A percentile compares a stretch with the other conserved stretches of the same genome.
phyloP scores from a whole-genome alignment of 2,888 invertebrate species.

The Ectropis crepuscularia region DNA sequence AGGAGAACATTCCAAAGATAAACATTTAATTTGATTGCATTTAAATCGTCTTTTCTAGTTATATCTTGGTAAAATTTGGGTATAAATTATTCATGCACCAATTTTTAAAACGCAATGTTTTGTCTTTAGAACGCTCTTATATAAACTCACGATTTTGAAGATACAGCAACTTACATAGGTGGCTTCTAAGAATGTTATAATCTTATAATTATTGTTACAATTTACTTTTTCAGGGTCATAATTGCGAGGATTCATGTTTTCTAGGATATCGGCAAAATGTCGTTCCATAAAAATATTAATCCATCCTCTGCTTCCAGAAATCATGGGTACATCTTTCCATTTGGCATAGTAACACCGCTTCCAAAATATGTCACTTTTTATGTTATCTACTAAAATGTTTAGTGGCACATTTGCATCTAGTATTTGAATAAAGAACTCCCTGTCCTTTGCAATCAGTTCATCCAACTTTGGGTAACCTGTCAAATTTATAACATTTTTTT shows the following conservation, averaged over 20 bases:
- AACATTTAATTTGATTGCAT: no score
- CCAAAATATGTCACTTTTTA: conserved; percentile 80
- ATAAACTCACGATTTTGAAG: no score
- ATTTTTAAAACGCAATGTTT: no score
- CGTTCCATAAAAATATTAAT: conserved; percentile 76
- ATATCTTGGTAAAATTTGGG: no score
- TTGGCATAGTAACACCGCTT: conserved; percentile 71
- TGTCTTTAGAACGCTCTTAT: no score
- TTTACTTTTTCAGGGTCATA: conserved; percentile 80
- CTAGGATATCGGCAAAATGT: conserved; percentile 75
- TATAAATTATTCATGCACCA: no score
- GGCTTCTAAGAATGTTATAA: no score
- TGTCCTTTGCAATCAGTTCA: conserved; percentile 70
- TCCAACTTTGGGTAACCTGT: conserved; percentile 68
- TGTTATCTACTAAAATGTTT: conserved; percentile 74
- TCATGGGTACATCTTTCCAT: conserved; percentile 63
- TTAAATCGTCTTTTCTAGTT: no score
- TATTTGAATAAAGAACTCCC: conserved; percentile 72
- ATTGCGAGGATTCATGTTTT: conserved; percentile 75
- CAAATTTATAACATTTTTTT: not conserved
- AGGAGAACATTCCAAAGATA: no score
- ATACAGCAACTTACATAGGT: no score
- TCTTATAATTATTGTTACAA: no score
- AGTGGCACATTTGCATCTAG: conserved; percentile 70
- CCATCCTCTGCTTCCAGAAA: conserved; percentile 65